A percentile compares a stretch with the other conserved stretches of the same genome.
phyloP scores from a whole-genome alignment of 2,888 invertebrate species.

The Leptopilina syphax region DNA sequence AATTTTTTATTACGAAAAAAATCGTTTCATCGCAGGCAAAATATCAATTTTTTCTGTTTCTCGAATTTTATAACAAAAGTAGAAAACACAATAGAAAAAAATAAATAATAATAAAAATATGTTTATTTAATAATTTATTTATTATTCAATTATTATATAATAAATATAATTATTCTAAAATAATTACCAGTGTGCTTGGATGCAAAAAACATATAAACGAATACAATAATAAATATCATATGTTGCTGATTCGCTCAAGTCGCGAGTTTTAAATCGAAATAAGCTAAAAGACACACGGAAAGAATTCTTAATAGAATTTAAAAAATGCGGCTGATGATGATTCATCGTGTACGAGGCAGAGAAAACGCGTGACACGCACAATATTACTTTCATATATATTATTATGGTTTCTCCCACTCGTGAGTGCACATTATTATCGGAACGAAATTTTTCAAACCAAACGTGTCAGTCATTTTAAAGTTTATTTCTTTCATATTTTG shows the following conservation, averaged over 20 bases:
- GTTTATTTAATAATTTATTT: background rate
- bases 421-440: background rate
- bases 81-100: no score
- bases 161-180: background rate
- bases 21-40: no score
- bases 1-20: no score
- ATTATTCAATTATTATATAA: background rate
- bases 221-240: background rate
- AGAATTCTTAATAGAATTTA: conserved; percentile 7
- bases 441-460: conserved; percentile 1
- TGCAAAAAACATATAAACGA: no score
- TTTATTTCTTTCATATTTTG: no score
- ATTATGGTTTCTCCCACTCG: background rate
- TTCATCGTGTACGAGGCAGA: background rate
- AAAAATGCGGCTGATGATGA: background rate
- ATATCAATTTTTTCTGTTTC: no score
- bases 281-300: background rate
- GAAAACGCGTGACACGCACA: conserved; percentile 6
- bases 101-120: no score
- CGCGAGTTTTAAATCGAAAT: background rate
- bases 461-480: background rate
- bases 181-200: background rate
- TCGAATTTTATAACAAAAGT: no score
- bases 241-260: conserved; percentile 6
- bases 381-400: conserved; percentile 1